Evolutionary conservation across 1,140 invertebrate genomes (phyloP), one percentile per base, ranked within the genome.

Genomic region (Mylabris phalerata): DNA sequence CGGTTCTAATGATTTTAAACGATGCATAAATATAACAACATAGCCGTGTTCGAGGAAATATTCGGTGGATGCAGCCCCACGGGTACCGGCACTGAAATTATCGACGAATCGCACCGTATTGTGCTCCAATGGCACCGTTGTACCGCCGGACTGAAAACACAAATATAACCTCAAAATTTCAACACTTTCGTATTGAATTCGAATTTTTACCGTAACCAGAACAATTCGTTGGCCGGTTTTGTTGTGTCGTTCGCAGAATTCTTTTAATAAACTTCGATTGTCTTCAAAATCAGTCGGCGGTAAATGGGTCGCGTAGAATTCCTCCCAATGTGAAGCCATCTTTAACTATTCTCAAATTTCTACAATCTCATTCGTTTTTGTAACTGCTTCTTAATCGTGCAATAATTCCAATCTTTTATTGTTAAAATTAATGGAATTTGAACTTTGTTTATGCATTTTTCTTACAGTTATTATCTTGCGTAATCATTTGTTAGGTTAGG

Each of bases 51-150:
- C 81, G 13, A 98, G 79, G 78, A 98, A 98, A 76, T 96, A 95
- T 81, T 99, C 97, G 1, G 95, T 85, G 1, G 95, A 98, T 2
- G 92, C 84, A 1, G 96, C 86, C 26, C 97, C 97, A 66, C 97
- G 81, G 0, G 88, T 96, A 40, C 97, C 97, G 10, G 92, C 90
- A 75, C 95, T 98, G 75, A 99, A 99, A 79, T 99, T 99, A 71
- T 99, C 96, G 44, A 99, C 92, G 77, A 92, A 99, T 47, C 97
- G 81, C 0, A 99, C 96, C 3, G 95, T 98, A 68, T 96, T 95
- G 67, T 94, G 90, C 72, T 99, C 97, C 46, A 99, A 75, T 1
- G 96, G 96, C 2, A 98, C 92, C 25, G 90, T 96, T 13, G 96
- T 98, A 32, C 96, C 96, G 19, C 95, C 95, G 66, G 93, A 97